Base-by-base conservation (phyloP, 2,113 vertebrate species). In the Climacteris rufus region DNA sequence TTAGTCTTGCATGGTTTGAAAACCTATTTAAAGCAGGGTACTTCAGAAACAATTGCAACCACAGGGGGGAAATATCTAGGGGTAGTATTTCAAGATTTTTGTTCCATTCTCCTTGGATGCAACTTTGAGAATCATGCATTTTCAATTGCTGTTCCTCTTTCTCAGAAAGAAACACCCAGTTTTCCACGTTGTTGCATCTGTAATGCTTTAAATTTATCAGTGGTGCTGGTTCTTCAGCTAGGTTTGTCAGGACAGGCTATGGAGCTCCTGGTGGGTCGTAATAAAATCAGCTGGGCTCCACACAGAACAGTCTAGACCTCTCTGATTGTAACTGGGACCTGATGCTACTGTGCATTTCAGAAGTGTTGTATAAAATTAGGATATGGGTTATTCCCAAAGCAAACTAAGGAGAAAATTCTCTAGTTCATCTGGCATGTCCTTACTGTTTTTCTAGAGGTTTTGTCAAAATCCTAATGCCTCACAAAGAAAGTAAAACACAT, bases 1-100 rank as follows among this genome's bases (percentile, higher is more conserved):
- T 94, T 95, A 94, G 49, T 72, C 65, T 90, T 89, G 72, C 84
- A 87, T 83, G 70, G 94, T 75, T 94, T 95, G 61, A 94, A 94
- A 94, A 92, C 63, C 74, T 90, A 83, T 96, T 96, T 97, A 92
- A 93, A 69, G 86, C 45, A 87, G 72, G 53, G 35, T 83, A 42
- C 89, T 94, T 94, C 86, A 93, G 83, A 91, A 83, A 69, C 65
- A 87, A 82, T 76, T 93, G 63, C 88, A 90, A 66, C 74, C 66
- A 83, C 35, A n/a, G 69, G 24, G 45, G 86, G 66, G 42, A 42
- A 94, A 81, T 35, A 10, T 94, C 68, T 77, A 89, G 72, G 91
- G 83, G 22, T 77, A 81, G 31, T 81, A 57, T 89, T 96, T 92
- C 69, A 75, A 93, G 69, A 90, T 61, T 28, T 81, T 86, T 83